Evolutionary conservation across 1,140 invertebrate genomes (phyloP).

Genomic region (Samia ricini): DNA sequence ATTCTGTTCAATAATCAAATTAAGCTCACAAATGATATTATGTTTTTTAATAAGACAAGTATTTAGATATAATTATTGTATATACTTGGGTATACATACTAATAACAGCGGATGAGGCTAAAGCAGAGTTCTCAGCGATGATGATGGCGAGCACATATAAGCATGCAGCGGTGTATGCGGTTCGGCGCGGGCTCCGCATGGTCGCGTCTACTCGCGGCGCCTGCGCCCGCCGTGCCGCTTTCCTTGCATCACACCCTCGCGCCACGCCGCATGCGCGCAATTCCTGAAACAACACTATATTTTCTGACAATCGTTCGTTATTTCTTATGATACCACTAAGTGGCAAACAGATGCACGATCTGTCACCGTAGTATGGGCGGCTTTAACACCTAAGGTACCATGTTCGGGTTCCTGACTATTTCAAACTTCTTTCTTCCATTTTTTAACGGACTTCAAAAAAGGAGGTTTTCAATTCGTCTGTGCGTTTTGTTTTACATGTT

Average conservation of each 20-base stretch:
- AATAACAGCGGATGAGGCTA: conserved; percentile 20
- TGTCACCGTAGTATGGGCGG: too few species aligned
- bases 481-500: too few species aligned
- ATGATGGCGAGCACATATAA: conserved; percentile 25
- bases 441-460: too few species aligned
- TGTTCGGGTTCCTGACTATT: too few species aligned
- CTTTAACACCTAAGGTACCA: not conserved
- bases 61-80: too few species aligned
- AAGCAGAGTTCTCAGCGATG: conserved; percentile 8
- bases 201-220: conserved; percentile 64
- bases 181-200: conserved; percentile 57
- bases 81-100: conserved; percentile 13
- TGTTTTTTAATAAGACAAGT: too few species aligned
- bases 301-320: too few species aligned
- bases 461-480: too few species aligned
- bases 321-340: not conserved
- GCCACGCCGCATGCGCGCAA: conserved; percentile 52
- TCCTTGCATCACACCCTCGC: conserved; percentile 65
- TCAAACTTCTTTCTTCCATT: too few species aligned
- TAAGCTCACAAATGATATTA: too few species aligned
- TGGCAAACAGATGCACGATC: too few species aligned
- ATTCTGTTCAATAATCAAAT: too few species aligned
- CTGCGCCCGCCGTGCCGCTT: conserved; percentile 55
- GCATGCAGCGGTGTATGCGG: conserved; percentile 44
- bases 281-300: conserved; percentile 38